Percentiles rank a stretch among this genome's conserved stretches.
Evolutionary conservation across 1,140 invertebrate species (phyloP).

Genomic region (Pseudomyrmex concolor): DNA sequence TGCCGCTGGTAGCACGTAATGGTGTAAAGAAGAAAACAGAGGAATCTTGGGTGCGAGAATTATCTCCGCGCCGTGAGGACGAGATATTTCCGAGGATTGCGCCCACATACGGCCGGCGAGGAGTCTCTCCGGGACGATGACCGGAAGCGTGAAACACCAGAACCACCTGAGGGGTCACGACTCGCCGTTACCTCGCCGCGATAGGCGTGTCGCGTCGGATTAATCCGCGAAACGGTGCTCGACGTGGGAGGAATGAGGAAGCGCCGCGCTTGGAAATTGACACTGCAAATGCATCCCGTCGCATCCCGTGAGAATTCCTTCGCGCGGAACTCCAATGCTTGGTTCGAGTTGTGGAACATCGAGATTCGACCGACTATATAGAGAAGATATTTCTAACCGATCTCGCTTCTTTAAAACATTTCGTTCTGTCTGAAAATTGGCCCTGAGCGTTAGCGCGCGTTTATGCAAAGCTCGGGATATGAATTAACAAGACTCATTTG

Average conservation of each 20-base stretch:
- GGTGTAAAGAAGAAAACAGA: neutral
- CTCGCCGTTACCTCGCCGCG: conserved; percentile 22
- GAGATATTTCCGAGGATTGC: conserved; percentile 33
- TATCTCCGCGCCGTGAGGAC: conserved; percentile 25
- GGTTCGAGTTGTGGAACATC: conserved; percentile 17
- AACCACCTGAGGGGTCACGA: conserved; percentile 56
- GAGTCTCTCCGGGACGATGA: conserved; percentile 51
- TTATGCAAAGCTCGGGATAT: neutral
- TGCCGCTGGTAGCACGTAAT: conserved; percentile 60
- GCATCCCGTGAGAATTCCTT: conserved; percentile 24
- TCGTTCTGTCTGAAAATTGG: conserved; percentile 9
- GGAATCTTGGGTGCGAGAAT: conserved; percentile 1
- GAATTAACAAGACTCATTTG: conserved; percentile 14
- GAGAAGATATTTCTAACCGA: too few species aligned
- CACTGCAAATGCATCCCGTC: conserved; percentile 22
- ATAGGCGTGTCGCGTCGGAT: conserved; percentile 49
- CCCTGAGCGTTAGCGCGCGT: neutral
- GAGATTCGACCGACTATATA: conserved; percentile 9
- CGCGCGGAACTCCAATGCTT: neutral
- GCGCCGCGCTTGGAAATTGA: conserved; percentile 27
- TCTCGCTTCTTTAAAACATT: conserved; percentile 6
- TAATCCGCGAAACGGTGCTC: conserved; percentile 57
- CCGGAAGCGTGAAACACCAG: conserved; percentile 33
- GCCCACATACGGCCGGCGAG: conserved; percentile 42
- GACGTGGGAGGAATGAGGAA: conserved; percentile 42